Percentiles rank a stretch among this genome's conserved stretches.
phyloP scores from a whole-genome alignment of 1,140 invertebrate species.

The Tetranychus cinnabarinus region DNA sequence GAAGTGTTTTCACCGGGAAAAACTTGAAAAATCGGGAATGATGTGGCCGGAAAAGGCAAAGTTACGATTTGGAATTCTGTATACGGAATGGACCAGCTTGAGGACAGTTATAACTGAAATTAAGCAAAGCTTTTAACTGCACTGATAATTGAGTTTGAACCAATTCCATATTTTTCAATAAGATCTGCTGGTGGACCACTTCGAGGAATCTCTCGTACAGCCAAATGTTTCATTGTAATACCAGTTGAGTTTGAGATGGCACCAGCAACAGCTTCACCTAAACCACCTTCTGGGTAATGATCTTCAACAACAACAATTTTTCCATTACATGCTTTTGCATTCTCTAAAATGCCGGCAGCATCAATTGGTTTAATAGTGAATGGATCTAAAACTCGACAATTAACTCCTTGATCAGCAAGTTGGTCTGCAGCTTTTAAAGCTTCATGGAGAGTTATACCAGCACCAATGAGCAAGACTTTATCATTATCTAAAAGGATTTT shows the following conservation, averaged over 20 bases:
- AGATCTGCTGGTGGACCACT: conserved; percentile 66
- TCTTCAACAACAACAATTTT: conserved; percentile 82
- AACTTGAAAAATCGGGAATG: too few species aligned
- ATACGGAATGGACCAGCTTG: too few species aligned
- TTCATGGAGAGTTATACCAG: conserved; percentile 77
- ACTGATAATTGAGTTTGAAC: conserved; percentile 44
- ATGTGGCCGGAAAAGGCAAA: too few species aligned
- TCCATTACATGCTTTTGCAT: conserved; percentile 55
- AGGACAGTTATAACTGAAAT: too few species aligned
- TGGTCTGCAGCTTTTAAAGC: conserved; percentile 57
- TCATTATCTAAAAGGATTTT: conserved; percentile 29
- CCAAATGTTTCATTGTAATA: conserved; percentile 57
- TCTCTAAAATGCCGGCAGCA: conserved; percentile 39
- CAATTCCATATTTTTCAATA: conserved; percentile 62
- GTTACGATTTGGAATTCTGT: too few species aligned
- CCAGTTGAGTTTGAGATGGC: conserved; percentile 34
- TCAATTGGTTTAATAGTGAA: conserved; percentile 95
- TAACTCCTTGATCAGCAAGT: conserved; percentile 35
- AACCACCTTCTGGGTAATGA: conserved; percentile 81
- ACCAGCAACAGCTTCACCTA: conserved; percentile 76
- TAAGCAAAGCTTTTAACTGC: conserved; percentile 26
- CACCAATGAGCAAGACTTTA: conserved; percentile 58
- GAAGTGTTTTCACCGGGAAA: too few species aligned
- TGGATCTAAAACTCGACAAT: conserved; percentile 60
- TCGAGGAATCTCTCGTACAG: conserved; percentile 60